Evolutionary conservation across 2,797 vertebrate species (phyloP).

Genomic region (Adrianichthys oophorus): DNA sequence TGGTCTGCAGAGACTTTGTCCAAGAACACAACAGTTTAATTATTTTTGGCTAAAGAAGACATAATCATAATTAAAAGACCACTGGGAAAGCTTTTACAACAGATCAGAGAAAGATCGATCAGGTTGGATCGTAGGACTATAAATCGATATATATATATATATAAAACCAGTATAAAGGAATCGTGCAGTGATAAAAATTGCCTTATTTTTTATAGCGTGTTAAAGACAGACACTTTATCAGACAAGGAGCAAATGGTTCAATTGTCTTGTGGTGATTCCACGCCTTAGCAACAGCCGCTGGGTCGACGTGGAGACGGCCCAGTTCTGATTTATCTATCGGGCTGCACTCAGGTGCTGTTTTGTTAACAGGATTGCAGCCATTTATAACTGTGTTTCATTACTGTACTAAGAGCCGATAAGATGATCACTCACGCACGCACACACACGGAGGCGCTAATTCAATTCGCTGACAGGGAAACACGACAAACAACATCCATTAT

Average conservation of each 20-base stretch:
- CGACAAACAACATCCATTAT: slow-evolving; percentile 83
- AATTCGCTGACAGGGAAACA: slow-evolving; percentile 82
- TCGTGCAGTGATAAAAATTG: slow-evolving; percentile 34
- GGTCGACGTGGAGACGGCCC: slow-evolving; percentile 60
- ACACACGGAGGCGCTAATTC: slow-evolving; percentile 75
- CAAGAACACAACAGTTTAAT: too few species aligned
- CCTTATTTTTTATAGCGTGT: slow-evolving; percentile 54
- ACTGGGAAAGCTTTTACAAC: too few species aligned
- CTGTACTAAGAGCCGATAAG: slow-evolving; percentile 78
- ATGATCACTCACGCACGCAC: slow-evolving; percentile 67
- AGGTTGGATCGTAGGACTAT: too few species aligned
- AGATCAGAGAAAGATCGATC: too few species aligned
- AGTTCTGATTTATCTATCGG: slow-evolving; percentile 74
- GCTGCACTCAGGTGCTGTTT: slow-evolving; percentile 77
- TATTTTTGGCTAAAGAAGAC: too few species aligned
- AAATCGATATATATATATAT: too few species aligned
- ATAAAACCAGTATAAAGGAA: neutral
- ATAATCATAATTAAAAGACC: too few species aligned
- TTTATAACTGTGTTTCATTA: slow-evolving; percentile 82
- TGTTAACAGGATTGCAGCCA: slow-evolving; percentile 80
- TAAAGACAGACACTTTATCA: slow-evolving; percentile 70
- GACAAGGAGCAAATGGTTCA: slow-evolving; percentile 74
- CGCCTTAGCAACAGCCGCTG: slow-evolving; percentile 64
- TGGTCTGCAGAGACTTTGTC: too few species aligned
- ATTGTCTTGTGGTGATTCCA: slow-evolving; percentile 73